Percentiles rank a stretch among this genome's conserved stretches.
These are phyloP conservation scores for Daboia siamensis DNA, from an alignment of 2,113 vertebrate species.

Conservation along the genomic window DNA sequence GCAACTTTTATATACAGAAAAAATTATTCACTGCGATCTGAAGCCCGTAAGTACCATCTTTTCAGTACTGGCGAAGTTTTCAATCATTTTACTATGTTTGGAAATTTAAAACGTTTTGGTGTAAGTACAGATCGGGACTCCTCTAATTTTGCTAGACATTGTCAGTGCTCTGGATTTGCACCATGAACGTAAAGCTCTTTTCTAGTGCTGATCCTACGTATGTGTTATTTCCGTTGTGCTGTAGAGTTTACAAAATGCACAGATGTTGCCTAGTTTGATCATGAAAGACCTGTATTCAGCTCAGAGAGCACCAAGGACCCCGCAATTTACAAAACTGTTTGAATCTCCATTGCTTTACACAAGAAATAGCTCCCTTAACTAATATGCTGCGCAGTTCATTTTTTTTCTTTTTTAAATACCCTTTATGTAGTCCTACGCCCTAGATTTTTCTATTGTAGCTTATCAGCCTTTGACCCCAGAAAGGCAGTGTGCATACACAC, in stretches of 20 bases:
- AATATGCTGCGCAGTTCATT: not conserved
- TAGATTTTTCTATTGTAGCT: not conserved
- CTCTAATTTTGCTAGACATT: not conserved
- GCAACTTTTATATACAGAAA: constrained; percentile 89
- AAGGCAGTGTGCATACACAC: not conserved
- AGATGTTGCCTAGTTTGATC: not conserved
- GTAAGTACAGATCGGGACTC: not conserved
- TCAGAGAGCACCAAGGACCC: not conserved
- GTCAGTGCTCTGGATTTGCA: not conserved
- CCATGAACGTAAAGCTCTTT: not conserved
- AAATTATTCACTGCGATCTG: constrained; percentile 94
- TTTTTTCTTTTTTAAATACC: not conserved
- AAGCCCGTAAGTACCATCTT: constrained; percentile 79
- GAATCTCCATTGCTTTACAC: not conserved
- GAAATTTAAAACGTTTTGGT: not conserved
- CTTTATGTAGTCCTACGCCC: not conserved
- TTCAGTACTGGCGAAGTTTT: not conserved
- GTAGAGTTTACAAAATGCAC: no score
- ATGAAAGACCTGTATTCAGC: not conserved
- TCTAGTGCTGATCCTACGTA: no score
- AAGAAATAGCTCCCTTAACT: not conserved
- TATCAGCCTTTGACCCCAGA: not conserved
- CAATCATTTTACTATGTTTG: not conserved
- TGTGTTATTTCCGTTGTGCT: not conserved
- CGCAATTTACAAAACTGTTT: not conserved